Evolutionary conservation across 2,888 invertebrate genomes (phyloP).

Genomic region (Epirrita christyi): DNA sequence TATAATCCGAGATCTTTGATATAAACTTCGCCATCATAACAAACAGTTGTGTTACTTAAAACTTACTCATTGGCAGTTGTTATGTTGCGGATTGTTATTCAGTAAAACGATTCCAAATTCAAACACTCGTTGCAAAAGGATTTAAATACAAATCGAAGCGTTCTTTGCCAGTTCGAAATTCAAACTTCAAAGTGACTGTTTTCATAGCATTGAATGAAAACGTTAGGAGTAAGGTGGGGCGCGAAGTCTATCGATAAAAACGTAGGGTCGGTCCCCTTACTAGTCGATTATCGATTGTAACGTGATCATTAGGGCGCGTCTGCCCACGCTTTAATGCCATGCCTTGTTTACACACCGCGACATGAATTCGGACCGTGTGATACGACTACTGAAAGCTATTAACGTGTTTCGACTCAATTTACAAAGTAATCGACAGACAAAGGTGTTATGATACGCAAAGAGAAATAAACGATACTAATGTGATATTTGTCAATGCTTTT

Average conservation of each 20-base stretch:
- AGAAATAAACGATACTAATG: constrained; percentile 5
- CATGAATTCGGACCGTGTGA: constrained; percentile 39
- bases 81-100: constrained; percentile 15
- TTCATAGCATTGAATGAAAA: constrained; percentile 25
- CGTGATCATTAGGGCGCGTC: constrained; percentile 51
- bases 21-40: constrained; percentile 23
- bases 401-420: constrained; percentile 37
- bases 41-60: constrained; percentile 15
- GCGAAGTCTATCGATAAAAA: constrained; percentile 36
- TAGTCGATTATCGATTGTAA: constrained; percentile 52
- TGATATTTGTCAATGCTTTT: constrained; percentile 6
- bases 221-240: constrained; percentile 33
- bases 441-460: constrained; percentile 18
- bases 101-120: constrained; percentile 26
- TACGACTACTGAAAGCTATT: constrained; percentile 38
- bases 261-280: constrained; percentile 42
- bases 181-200: constrained; percentile 25
- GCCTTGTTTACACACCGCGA: constrained; percentile 47
- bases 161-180: constrained; percentile 23
- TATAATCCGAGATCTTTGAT: constrained; percentile 30
- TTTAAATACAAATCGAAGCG: constrained; percentile 28
- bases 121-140: constrained; percentile 23
- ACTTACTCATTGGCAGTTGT: constrained; percentile 15
- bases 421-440: constrained; percentile 27
- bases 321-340: constrained; percentile 40